Base-by-base conservation (phyloP, 2,797 vertebrate genomes). In the Otus scops region DNA sequence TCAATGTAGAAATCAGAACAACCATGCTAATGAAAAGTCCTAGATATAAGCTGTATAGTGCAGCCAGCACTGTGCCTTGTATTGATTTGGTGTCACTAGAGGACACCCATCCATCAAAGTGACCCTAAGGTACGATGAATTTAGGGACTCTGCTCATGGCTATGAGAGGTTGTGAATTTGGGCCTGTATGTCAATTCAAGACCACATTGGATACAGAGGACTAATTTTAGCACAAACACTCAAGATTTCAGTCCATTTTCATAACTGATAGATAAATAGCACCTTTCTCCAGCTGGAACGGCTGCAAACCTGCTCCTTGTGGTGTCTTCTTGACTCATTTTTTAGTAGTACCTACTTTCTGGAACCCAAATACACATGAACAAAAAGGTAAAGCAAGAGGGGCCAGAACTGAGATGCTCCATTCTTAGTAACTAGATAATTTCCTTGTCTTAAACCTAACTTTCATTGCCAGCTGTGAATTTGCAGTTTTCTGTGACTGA, bases 241-340 rank as follows among this genome's bases (percentile, higher is more conserved):
- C 20, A 21, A 30, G 10, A 51, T 70, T 78, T 75, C 1, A 53
- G 50, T 60, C 32, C 1, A 5, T 80, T 87, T 92, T 85, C 13
- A 10, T 16, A 76, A 41, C 2, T 36, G 22, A 4, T 27, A 47
- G 30, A 39, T 41, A 73, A 73, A n/a, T 7, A 59, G 4, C 9
- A 2, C 9, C 19, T 81, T 92, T 88, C 41, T 76, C 28, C 71
- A 83, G 5, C 9, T 23, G 13, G 11, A 80, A n/a, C 47, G 30
- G 30, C 28, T 84, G 12, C 12, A 79, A 45, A 54, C 4, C 5
- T 84, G 59, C 3, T 30, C 11, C 9, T 57, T 74, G 4, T 13
- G 5, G 7, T 50, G 28, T 57, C 16, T 39, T 69, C 64, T 88
- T 75, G 3, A 43, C 11, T 69, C 0, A 0, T 0, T 32, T 77